Base-by-base conservation (phyloP, 2,113 vertebrate species). In the Tachycineta bicolor region DNA sequence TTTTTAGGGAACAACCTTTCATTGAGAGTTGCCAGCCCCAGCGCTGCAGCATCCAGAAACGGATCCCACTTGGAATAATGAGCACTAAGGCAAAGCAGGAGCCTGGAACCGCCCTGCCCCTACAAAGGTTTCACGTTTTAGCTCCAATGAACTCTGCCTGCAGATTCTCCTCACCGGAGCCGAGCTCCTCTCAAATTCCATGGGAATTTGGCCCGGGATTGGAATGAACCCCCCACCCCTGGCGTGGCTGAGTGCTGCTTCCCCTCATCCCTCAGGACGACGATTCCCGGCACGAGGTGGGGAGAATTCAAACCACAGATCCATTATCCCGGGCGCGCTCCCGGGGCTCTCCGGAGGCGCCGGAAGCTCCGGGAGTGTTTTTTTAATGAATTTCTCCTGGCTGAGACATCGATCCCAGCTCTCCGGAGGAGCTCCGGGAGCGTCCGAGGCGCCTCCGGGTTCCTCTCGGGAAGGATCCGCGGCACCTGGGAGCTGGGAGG, bases 31-130 rank as follows among this genome's bases (percentile, higher is more conserved):
- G 13, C 65, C 69, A 55, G 26, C 34, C 77, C 44, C 39, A 16
- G 20, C 1, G 2, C 73, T 44, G 69, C 31, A 0, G 5, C 9
- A 21, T 6, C 75, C 41, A 2, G 58, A 79, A 12, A 0, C 1
- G 0, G 29, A 5, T 17, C 10, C 11, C 5, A 3, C 3, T 7
- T 3, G 44, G 31, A n/a, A 28, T 8, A 22, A 46, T 0, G 5
- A 79, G 39, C 3, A 50, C 3, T 3, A 11, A 28, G 12, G 28
- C 18, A 67, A 50, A 75, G 2, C 31, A 2, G 28, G 26, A 4
- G 26, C 24, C 9, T 20, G 53, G 16, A 28, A 2, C 5, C 8
- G 55, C 55, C 41, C 17, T 24, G 31, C 21, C 64, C 22, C 19
- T 5, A 12, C 31, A 24, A 11, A 65, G 12, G 4, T 2, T 12